These are phyloP conservation scores for Hartigia nigra DNA, from an alignment of 2,888 invertebrate species.

Conservation along the genomic window DNA sequence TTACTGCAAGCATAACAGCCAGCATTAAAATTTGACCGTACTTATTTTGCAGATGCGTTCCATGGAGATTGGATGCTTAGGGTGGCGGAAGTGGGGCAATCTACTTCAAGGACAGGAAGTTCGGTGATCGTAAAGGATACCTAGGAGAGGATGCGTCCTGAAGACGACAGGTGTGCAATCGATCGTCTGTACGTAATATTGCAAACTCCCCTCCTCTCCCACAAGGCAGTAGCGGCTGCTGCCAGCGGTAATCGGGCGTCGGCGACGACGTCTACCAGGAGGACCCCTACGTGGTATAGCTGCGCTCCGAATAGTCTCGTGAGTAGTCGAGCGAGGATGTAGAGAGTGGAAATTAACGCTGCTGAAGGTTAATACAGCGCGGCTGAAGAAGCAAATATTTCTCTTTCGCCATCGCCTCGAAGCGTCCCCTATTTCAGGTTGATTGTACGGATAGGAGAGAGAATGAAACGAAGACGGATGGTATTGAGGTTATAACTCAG, in stretches of 20 bases:
- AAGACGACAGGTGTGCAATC: neutral
- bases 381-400: conserved; percentile 9
- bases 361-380: neutral
- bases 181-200: neutral
- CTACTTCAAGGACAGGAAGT: neutral
- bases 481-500: conserved; percentile 10
- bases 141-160: neutral
- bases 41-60: conserved; percentile 25
- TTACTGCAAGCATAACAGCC: conserved; percentile 17
- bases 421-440: conserved; percentile 2
- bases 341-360: neutral
- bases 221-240: neutral
- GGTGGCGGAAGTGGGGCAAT: neutral
- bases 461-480: conserved; percentile 11
- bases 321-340: neutral
- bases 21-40: conserved; percentile 27
- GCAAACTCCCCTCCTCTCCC: neutral
- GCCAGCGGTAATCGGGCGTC: neutral
- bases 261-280: neutral
- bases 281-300: neutral
- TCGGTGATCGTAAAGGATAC: neutral
- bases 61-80: neutral
- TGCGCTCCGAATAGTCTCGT: neutral
- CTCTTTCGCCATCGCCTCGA: conserved; percentile 3
- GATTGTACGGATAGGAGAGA: conserved; percentile 11